These are phyloP conservation scores for Micromussa lordhowensis DNA, from an alignment of 92 coral and sea anemone species.

Conservation along the genomic window DNA sequence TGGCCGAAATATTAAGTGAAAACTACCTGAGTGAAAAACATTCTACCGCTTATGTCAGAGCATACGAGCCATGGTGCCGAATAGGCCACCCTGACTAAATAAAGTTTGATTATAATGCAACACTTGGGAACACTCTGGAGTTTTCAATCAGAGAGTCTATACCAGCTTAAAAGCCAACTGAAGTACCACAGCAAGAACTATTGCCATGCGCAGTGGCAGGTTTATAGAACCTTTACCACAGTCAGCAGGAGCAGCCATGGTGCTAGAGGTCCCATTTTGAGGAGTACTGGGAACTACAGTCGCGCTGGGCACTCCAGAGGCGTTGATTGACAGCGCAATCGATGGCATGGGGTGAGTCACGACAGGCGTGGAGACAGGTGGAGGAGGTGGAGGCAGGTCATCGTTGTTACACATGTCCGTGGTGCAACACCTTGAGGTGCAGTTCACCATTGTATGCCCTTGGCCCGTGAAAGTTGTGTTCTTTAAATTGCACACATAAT, in stretches of 20 bases:
- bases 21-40: neutral
- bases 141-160: neutral
- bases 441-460: conserved; percentile 4
- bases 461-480: neutral
- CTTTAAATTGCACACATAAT: neutral
- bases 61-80: too few relatives aligned
- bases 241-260: neutral
- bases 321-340: neutral
- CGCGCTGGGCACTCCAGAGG: neutral
- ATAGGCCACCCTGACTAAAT: too few relatives aligned
- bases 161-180: neutral
- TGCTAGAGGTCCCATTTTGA: neutral
- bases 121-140: neutral
- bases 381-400: neutral
- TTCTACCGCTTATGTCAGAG: neutral
- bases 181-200: neutral
- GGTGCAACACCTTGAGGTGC: neutral
- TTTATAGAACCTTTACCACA: neutral
- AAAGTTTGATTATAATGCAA: neutral
- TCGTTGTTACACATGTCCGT: conserved; percentile 16
- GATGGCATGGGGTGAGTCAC: neutral
- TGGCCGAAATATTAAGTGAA: too few relatives aligned
- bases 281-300: neutral
- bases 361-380: neutral
- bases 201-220: neutral